Evolutionary conservation across 2,888 invertebrate genomes (phyloP).

Genomic region (Eucriotettix oculatus): DNA sequence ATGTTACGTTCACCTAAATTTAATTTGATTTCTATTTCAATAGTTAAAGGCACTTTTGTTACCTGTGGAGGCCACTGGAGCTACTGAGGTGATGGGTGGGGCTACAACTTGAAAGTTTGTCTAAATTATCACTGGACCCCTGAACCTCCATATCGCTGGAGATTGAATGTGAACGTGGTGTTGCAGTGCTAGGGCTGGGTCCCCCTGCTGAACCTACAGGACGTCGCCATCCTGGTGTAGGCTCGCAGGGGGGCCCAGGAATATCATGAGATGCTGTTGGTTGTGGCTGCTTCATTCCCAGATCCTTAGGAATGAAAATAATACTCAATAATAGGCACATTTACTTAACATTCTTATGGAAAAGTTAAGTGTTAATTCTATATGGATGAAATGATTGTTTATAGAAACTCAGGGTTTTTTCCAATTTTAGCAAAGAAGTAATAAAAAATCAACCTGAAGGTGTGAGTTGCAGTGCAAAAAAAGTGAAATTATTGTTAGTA

Average conservation of each 20-base stretch:
- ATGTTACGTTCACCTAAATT: background rate
- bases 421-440: too few relatives aligned
- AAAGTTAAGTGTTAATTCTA: too few relatives aligned
- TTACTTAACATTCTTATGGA: too few relatives aligned
- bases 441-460: too few relatives aligned
- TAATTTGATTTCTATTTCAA: too few relatives aligned
- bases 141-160: conserved; percentile 20
- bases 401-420: too few relatives aligned
- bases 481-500: too few relatives aligned
- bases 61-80: conserved; percentile 9
- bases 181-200: conserved; percentile 13
- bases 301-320: conserved; percentile 1
- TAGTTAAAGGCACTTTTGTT: background rate
- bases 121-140: conserved; percentile 19
- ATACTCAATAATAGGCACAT: background rate
- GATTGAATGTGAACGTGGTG: conserved; percentile 18
- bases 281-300: conserved; percentile 6
- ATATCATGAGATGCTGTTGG: conserved; percentile 4
- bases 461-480: too few relatives aligned
- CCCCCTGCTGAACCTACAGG: conserved; percentile 22
- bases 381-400: too few relatives aligned
- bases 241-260: conserved; percentile 3
- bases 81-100: conserved; percentile 16
- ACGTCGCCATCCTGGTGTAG: background rate
- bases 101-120: conserved; percentile 17